These are phyloP conservation scores for Acanthis flammea DNA, from an alignment of 2,797 vertebrate species.

Conservation along the genomic window DNA sequence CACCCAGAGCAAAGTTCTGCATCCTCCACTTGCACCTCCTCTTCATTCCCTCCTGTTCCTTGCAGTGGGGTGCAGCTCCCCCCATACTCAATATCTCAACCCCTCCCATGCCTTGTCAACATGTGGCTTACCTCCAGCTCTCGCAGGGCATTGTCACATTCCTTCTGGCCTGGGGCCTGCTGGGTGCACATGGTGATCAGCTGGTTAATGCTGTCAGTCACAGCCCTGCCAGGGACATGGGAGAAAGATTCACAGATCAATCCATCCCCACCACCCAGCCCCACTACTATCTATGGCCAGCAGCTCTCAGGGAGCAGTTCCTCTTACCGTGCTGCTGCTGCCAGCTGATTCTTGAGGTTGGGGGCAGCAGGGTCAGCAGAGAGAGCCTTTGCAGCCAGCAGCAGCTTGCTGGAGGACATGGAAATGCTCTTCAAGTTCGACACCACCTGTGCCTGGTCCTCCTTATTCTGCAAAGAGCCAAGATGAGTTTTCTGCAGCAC, in stretches of 20 bases:
- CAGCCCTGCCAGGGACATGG: constrained; percentile 77
- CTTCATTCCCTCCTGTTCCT: not conserved
- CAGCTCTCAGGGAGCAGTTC: not conserved
- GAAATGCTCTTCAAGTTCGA: constrained; percentile 98
- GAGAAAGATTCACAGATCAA: not conserved
- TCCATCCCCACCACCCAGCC: accelerated
- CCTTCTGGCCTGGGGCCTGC: constrained; percentile 96
- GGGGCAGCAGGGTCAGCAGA: constrained; percentile 92
- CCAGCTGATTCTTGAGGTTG: constrained; percentile 96
- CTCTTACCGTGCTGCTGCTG: constrained; percentile 88
- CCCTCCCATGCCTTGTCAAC: not conserved
- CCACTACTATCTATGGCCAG: not conserved
- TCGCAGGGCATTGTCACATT: constrained; percentile 93
- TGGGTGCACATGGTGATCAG: constrained; percentile 98
- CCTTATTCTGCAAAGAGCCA: constrained; percentile 82
- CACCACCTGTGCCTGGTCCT: constrained; percentile 91
- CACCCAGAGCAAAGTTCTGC: not conserved
- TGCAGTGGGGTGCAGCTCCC: accelerated
- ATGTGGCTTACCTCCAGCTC: constrained; percentile 85
- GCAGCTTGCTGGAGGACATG: constrained; percentile 96
- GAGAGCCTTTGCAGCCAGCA: constrained; percentile 91
- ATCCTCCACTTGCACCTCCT: too few species aligned
- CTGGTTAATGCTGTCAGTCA: constrained; percentile 98
- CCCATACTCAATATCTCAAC: not conserved
- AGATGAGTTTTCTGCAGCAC: not conserved